Evolutionary conservation across 2,797 vertebrate genomes (phyloP), one percentile per base, ranked within the genome.

Genomic region (Megaceryle alcyon): DNA sequence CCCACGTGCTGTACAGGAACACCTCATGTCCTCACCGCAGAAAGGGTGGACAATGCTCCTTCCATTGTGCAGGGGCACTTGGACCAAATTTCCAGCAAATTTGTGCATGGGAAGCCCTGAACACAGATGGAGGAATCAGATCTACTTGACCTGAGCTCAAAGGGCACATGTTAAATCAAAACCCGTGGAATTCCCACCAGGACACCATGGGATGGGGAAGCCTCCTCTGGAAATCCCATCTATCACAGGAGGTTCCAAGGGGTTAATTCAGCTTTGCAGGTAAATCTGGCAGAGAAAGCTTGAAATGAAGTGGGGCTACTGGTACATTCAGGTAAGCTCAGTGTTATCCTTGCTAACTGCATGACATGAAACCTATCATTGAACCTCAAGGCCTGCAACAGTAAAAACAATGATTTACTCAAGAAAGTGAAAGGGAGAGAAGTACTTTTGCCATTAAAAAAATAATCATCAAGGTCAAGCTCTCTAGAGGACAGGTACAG

Each of bases 1-100:
- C 54, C 82, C 7, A 0, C 6, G 2, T 0, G 3, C 25, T 41
- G 53, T 70, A 28, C 0, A 0, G 46, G 39, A 71, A 31, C 28
- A 18, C 17, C 3, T 14, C 17, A 9, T 0, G 0, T 2, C 20
- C 69, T 37, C 56, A 20, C 7, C 2, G 7, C 61, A 35, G 41
- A 29, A 23, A 59, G 6, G 25, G n/a, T 17, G 53, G 63, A 37
- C 14, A 14, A 7, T 54, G 51, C 18, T 35, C 44, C 33, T 43
- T 60, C 59, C 28, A 8, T 1, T 0, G 0, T 1, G 1, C 46
- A 23, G 21, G 29, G 23, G 13, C 41, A 7, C 10, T 12, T 29
- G 37, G 69, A 86, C 54, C 4, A 10, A 1, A 16, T 4, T 66
- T 37, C 39, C 57, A 85, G 44, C 9, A 41, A 31, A 61, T 31